Percentiles rank a stretch among this genome's conserved stretches.
These are phyloP conservation scores for Acholoe squamosa DNA, from an alignment of 2,888 invertebrate genomes.

Conservation along the genomic window DNA sequence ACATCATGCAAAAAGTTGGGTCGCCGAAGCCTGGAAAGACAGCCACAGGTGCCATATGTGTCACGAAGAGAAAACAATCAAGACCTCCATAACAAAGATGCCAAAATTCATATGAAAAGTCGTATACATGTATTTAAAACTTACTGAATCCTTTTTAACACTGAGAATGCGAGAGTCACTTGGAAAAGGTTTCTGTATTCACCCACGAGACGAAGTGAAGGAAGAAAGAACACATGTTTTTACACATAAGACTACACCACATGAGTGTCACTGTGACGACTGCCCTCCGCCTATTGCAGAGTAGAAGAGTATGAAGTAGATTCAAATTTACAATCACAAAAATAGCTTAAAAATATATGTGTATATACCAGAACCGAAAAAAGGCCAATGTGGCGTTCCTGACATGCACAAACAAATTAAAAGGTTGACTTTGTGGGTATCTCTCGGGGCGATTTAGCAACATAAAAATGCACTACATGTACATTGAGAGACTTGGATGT, in stretches of 20 bases:
- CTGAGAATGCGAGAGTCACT: slow-evolving; percentile 78
- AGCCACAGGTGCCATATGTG: slow-evolving; percentile 35
- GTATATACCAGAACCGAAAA: neutral
- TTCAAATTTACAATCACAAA: neutral
- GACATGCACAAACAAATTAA: neutral
- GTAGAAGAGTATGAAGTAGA: neutral
- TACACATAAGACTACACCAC: slow-evolving; percentile 35
- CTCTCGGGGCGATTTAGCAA: neutral
- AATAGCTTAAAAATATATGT: neutral
- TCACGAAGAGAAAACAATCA: neutral
- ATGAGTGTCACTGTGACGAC: neutral
- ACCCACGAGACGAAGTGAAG: slow-evolving; percentile 44
- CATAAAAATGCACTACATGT: neutral
- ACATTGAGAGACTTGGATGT: neutral
- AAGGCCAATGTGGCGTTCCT: neutral
- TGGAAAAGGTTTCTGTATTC: slow-evolving; percentile 75
- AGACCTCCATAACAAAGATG: slow-evolving; percentile 22
- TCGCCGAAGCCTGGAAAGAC: slow-evolving; percentile 36
- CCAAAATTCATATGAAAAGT: slow-evolving; percentile 19
- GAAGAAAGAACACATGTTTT: slow-evolving; percentile 56
- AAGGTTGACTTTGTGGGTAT: neutral
- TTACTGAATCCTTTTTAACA: slow-evolving; percentile 80
- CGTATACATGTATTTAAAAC: slow-evolving; percentile 68
- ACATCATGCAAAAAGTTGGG: slow-evolving; percentile 35
- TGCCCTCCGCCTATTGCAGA: neutral